These are phyloP conservation scores for Napeogenes sylphis DNA, from an alignment of 2,888 invertebrate species.

Conservation along the genomic window DNA sequence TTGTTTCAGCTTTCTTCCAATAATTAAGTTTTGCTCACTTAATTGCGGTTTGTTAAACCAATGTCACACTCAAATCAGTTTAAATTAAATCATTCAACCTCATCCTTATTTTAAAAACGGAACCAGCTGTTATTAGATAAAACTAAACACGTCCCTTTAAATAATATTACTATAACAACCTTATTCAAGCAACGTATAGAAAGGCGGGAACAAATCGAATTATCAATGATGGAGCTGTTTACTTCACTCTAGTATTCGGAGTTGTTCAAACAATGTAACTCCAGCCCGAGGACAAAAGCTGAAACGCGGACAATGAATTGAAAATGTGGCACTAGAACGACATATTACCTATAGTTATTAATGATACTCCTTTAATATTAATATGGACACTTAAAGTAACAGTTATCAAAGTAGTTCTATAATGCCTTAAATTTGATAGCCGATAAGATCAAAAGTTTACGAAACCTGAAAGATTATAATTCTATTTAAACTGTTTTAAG, in stretches of 20 bases:
- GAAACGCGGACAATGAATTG: no score
- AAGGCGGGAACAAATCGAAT: conserved; percentile 14
- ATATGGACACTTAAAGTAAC: no score
- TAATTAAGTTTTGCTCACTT: conserved; percentile 13
- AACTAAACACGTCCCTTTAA: neutral
- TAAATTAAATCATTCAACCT: neutral
- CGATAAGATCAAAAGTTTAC: no score
- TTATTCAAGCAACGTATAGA: conserved; percentile 8
- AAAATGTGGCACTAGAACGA: no score
- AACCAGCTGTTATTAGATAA: no score
- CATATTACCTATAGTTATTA: neutral
- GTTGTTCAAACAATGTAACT: conserved; percentile 16
- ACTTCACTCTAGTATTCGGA: conserved; percentile 1
- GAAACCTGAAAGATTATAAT: no score
- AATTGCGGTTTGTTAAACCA: conserved; percentile 7
- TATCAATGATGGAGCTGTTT: conserved; percentile 15
- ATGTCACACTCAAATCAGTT: conserved; percentile 7
- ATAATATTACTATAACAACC: neutral
- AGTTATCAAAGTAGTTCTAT: no score
- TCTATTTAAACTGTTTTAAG: no score
- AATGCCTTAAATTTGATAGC: no score
- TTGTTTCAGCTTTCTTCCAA: conserved; percentile 11
- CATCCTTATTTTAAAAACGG: no score
- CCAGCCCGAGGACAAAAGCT: neutral
- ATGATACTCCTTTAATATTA: neutral